A percentile compares a stretch with the other conserved stretches of the same genome.
These are phyloP conservation scores for Pegea sp. DNA, from an alignment of 23 tunicate species.

Conservation along the genomic window DNA sequence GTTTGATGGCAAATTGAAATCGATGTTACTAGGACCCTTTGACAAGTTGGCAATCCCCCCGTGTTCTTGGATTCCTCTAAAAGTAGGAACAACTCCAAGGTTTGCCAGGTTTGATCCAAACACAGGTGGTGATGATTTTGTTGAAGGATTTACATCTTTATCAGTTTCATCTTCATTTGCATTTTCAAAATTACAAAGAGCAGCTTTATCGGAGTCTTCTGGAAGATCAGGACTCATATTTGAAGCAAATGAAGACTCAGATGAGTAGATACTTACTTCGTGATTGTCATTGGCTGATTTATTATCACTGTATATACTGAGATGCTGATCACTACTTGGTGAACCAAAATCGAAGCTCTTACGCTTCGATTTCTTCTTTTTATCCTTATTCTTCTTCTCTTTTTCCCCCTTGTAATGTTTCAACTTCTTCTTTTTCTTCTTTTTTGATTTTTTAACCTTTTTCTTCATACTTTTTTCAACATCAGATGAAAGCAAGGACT, in stretches of 20 bases:
- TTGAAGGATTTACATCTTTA: background rate
- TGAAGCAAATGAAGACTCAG: too few relatives aligned
- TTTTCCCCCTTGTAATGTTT: conserved; percentile 54
- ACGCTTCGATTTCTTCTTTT: conserved; percentile 52
- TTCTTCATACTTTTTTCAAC: too few relatives aligned
- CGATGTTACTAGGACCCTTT: conserved; percentile 10
- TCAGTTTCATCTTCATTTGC: conserved; percentile 2
- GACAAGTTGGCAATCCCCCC: conserved; percentile 40
- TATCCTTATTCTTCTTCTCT: conserved; percentile 43
- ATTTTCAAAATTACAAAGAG: too few relatives aligned
- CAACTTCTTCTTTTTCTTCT: conserved; percentile 76
- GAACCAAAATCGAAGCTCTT: too few relatives aligned
- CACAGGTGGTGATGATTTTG: conserved; percentile 3
- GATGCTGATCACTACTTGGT: too few relatives aligned
- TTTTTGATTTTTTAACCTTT: conserved; percentile 5
- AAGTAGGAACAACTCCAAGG: conserved; percentile 16
- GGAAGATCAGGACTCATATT: too few relatives aligned
- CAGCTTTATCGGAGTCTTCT: too few relatives aligned
- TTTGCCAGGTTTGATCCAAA: conserved; percentile 11
- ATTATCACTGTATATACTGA: too few relatives aligned
- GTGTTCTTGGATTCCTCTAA: conserved; percentile 39
- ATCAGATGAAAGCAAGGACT: too few relatives aligned
- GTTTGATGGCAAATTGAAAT: too few relatives aligned
- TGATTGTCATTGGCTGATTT: too few relatives aligned
- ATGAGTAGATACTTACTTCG: too few relatives aligned